These are phyloP conservation scores for Montipora foliosa DNA, from an alignment of 64 coral and sea anemone species.

Conservation along the genomic window DNA sequence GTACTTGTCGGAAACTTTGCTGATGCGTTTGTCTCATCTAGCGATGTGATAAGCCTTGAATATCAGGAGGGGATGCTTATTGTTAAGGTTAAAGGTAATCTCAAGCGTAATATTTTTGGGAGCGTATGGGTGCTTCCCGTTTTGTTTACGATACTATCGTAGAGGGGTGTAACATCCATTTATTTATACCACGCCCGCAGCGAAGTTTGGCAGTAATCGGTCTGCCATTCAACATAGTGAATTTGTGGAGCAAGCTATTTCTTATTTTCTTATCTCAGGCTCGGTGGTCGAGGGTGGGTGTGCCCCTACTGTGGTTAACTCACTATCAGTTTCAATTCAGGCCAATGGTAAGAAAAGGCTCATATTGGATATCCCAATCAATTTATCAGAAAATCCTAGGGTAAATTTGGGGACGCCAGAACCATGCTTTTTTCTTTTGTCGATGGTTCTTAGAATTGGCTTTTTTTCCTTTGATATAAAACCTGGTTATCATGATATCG, in stretches of 20 bases:
- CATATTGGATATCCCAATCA: slow-evolving; percentile 66
- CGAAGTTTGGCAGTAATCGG: slow-evolving; percentile 30
- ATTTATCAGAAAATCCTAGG: slow-evolving; percentile 66
- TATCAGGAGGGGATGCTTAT: neutral
- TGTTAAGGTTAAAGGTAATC: neutral
- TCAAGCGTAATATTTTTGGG: slow-evolving; percentile 27
- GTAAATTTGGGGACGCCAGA: slow-evolving; percentile 66
- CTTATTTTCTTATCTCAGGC: neutral
- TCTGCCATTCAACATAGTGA: neutral
- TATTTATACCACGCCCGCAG: slow-evolving; percentile 45
- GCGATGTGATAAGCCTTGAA: neutral
- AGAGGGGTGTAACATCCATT: neutral
- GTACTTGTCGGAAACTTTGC: neutral
- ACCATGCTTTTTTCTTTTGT: slow-evolving; percentile 19
- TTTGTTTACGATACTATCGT: neutral
- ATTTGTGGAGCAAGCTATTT: too few relatives aligned
- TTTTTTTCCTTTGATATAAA: slow-evolving; percentile 67
- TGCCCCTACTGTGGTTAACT: slow-evolving; percentile 54
- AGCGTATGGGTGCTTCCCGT: neutral
- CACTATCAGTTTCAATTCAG: too few relatives aligned
- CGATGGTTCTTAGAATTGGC: too few relatives aligned
- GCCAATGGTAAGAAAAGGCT: slow-evolving; percentile 49
- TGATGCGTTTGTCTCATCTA: neutral
- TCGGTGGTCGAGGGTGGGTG: slow-evolving; percentile 28
- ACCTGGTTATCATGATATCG: slow-evolving; percentile 58